Conservation (phyloP, 2,888 invertebrate species). For the Baronia brevicornis region DNA sequence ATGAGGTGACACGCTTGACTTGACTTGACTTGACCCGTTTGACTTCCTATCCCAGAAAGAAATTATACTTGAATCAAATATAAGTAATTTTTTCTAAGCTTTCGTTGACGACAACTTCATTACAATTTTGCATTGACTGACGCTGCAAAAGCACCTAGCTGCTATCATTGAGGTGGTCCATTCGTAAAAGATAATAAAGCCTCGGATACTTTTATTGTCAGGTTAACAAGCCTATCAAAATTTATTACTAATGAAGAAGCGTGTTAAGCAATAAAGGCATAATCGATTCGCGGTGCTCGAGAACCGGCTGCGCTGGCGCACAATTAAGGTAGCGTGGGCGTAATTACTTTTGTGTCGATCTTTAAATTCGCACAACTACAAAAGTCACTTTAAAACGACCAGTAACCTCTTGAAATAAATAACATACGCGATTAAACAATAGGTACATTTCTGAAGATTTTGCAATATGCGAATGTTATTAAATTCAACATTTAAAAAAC, state of each 20-base stretch:
- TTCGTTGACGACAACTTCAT: too few relatives aligned
- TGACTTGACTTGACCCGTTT: too few relatives aligned
- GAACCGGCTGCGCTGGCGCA: conserved; percentile 32
- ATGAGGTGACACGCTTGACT: too few relatives aligned
- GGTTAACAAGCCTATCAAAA: conserved; percentile 15
- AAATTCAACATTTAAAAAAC: too few relatives aligned
- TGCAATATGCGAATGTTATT: too few relatives aligned
- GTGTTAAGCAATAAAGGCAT: conserved; percentile 29
- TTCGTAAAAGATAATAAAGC: conserved; percentile 3
- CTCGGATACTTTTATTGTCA: conserved; percentile 11
- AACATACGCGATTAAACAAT: too few relatives aligned
- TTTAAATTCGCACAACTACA: conserved; percentile 12
- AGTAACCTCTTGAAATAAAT: conserved; percentile 3
- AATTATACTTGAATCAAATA: too few relatives aligned
- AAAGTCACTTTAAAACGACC: neutral
- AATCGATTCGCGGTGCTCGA: conserved; percentile 34
- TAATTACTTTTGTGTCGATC: conserved; percentile 33
- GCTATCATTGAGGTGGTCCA: conserved; percentile 6
- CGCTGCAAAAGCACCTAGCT: too few relatives aligned
- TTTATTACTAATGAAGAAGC: conserved; percentile 15
- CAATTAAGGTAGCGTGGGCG: conserved; percentile 36
- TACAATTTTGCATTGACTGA: too few relatives aligned
- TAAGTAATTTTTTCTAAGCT: too few relatives aligned
- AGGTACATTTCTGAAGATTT: too few relatives aligned
- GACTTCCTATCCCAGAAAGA: too few relatives aligned